Evolutionary conservation across 2,888 invertebrate genomes (phyloP).

Genomic region (Mantis religiosa): DNA sequence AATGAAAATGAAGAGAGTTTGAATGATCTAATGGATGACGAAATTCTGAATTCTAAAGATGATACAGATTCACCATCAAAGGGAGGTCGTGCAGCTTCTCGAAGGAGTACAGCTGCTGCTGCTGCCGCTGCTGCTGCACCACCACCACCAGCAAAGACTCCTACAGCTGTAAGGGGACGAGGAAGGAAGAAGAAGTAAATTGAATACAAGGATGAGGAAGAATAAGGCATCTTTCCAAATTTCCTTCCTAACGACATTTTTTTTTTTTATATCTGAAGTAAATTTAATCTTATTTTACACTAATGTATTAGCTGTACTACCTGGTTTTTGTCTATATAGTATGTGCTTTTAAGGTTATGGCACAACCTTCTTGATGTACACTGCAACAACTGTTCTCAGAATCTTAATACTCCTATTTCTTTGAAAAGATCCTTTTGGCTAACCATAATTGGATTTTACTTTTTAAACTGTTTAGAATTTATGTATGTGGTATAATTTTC

Average conservation of each 20-base stretch:
- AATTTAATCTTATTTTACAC: background rate
- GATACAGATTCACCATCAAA: background rate
- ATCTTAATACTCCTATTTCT: too few relatives aligned
- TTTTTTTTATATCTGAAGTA: background rate
- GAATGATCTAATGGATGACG: slow-evolving; percentile 12
- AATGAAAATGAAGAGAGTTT: background rate
- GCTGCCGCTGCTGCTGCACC: too few relatives aligned
- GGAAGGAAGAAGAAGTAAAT: slow-evolving; percentile 17
- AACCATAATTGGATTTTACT: too few relatives aligned
- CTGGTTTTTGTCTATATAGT: background rate
- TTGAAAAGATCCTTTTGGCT: too few relatives aligned
- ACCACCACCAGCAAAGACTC: background rate
- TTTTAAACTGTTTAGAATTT: too few relatives aligned
- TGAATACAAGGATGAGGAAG: background rate
- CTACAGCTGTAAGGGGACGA: background rate
- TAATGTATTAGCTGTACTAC: background rate
- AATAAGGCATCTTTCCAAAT: background rate
- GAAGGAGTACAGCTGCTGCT: background rate
- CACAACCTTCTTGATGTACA: background rate
- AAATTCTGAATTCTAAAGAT: background rate
- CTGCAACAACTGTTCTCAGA: too few relatives aligned
- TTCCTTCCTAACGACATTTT: background rate
- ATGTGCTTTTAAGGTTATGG: background rate
- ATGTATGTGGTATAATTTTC: too few relatives aligned
- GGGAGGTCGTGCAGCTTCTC: background rate